These are phyloP conservation scores for Pyrgilauda ruficollis DNA, from an alignment of 2,113 vertebrate genomes.

Conservation along the genomic window DNA sequence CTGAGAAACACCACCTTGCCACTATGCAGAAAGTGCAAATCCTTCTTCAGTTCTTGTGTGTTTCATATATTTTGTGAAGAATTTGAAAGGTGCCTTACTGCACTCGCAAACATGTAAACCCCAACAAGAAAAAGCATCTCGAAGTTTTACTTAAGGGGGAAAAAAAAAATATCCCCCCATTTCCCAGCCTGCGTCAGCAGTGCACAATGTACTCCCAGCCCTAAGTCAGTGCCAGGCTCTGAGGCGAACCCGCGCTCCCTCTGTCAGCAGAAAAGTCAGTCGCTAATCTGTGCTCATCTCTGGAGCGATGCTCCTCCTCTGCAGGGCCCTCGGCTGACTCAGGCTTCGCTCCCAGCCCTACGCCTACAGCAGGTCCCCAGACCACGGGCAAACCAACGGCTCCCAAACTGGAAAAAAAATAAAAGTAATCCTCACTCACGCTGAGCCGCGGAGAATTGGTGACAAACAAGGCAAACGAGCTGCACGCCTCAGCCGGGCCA, in stretches of 20 bases:
- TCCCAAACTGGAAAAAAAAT: background rate
- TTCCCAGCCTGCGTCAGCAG: background rate
- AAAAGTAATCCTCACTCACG: background rate
- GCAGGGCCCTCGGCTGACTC: background rate
- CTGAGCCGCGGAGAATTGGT: accelerated
- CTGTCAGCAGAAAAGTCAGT: constrained; percentile 1
- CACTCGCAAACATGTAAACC: background rate
- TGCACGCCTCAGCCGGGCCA: background rate
- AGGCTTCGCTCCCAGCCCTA: background rate
- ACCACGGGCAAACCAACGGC: background rate
- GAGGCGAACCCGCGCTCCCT: background rate
- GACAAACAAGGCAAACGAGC: background rate
- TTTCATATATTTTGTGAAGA: background rate
- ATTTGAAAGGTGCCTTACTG: background rate
- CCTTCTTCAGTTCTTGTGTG: background rate
- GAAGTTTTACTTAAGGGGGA: background rate
- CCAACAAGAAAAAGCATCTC: background rate
- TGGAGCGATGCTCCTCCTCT: background rate
- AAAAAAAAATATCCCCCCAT: background rate
- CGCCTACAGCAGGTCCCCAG: background rate
- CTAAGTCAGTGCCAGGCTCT: background rate
- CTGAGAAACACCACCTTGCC: background rate
- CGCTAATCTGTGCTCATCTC: background rate
- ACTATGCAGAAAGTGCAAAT: background rate
- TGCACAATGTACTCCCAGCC: background rate